Evolutionary conservation across 1,140 invertebrate species (phyloP), one percentile per base, ranked within the genome.

Genomic region (Belonocnema kinseyi): DNA sequence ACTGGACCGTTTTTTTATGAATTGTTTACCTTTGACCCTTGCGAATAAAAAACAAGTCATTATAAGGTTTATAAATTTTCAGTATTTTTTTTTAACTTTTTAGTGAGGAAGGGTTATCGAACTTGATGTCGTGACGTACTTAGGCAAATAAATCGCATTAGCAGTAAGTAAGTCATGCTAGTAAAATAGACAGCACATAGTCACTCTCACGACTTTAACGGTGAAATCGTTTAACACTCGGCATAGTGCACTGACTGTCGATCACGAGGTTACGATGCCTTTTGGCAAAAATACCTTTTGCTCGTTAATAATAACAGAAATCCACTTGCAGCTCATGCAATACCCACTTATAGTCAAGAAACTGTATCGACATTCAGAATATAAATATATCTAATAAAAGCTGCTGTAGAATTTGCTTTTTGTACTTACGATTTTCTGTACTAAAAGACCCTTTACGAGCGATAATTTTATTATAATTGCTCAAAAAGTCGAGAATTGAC

Each of bases 161-260:
- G n/a, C n/a, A 74, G 73, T 61, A 74, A 74, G 73, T 74, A 46
- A 74, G 73, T 74, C 73, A 53, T 74, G 52, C 26, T 56, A 16
- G 56, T 58, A 58, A 40, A 74, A 66, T 66, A 74, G 53, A 74
- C 73, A 74, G 21, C 3, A 26, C 21, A 33, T 74, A 74, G 73
- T 56, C 56, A 74, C 73, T 74, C 73, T 74, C 56, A 54, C 40
- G 33, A 33, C n/a, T 17, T 26, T 75, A 75, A 75, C 75, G 75
- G 75, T 76, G 75, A 76, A 76, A 76, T 56, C 61, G 66, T 71
- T 76, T 21, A 52, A 53, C 52, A 71, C 26, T 70, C 40, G 21
- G n/a, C 16, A 40, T n/a, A 74, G 61, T 66, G 11, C 14, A 74
- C 21, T 56, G 73, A 56, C 73, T 74, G 54, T 33, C 54, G 61